Evolutionary conservation across 2,113 vertebrate genomes (phyloP).

Genomic region (Sylvia atricapilla): DNA sequence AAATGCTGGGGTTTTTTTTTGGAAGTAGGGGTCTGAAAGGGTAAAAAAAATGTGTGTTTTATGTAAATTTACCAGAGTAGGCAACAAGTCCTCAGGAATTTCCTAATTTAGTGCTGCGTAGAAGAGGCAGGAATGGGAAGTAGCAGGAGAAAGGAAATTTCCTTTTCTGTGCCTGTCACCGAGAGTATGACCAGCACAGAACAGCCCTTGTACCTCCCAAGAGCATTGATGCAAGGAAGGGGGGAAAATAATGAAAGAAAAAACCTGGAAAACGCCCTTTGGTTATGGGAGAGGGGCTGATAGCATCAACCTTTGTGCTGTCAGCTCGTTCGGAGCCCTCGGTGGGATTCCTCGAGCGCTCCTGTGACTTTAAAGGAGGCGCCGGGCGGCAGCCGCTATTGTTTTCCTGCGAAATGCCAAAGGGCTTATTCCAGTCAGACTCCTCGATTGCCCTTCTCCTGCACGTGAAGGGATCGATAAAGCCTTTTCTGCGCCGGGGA

Average conservation of each 20-base stretch:
- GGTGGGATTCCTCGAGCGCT: not conserved
- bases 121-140: not conserved
- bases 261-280: not conserved
- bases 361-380: not conserved
- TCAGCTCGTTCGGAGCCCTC: not conserved
- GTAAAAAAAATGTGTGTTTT: not conserved
- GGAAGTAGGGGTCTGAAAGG: not conserved
- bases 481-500: constrained; percentile 80
- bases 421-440: constrained; percentile 40
- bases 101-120: not conserved
- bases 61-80: not conserved
- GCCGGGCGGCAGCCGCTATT: not conserved
- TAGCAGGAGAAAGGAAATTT: not conserved
- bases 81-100: not conserved
- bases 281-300: not conserved
- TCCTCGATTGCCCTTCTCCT: constrained; percentile 81
- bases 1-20: not conserved
- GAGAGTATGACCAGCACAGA: not conserved
- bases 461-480: constrained; percentile 81
- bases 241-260: not conserved
- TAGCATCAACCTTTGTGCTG: constrained; percentile 23
- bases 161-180: not conserved
- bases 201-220: not conserved
- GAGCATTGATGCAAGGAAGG: not conserved
- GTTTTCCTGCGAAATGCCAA: constrained; percentile 53